Percentiles rank a stretch among this genome's conserved stretches.
These are phyloP conservation scores for Erythrolamprus reginae DNA, from an alignment of 2,113 vertebrate genomes.

Conservation along the genomic window DNA sequence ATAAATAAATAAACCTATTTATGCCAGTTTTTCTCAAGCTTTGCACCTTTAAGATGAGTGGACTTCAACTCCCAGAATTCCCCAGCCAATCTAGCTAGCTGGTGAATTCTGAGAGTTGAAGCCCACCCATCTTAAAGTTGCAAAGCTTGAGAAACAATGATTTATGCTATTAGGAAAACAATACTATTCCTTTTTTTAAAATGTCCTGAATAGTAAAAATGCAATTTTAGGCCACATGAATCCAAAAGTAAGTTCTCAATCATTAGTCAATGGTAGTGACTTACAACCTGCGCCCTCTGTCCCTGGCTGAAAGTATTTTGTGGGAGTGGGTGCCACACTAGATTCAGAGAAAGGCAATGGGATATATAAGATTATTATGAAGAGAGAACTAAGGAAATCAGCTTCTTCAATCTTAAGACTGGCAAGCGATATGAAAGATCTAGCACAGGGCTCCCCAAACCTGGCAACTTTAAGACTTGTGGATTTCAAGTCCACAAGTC, in stretches of 20 bases:
- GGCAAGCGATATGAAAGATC: background rate
- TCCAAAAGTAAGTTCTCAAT: background rate
- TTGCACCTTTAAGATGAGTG: too few relatives aligned
- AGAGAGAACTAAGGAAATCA: background rate
- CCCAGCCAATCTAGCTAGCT: too few relatives aligned
- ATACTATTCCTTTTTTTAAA: background rate
- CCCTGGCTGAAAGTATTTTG: background rate
- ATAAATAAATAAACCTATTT: background rate
- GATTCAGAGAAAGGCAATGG: background rate
- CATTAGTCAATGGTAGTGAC: background rate
- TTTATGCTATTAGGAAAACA: background rate
- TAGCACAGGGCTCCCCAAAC: too few relatives aligned
- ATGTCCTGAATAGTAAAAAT: background rate
- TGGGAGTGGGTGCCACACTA: background rate
- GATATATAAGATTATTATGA: background rate
- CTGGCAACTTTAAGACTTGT: too few relatives aligned
- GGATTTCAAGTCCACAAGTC: too few relatives aligned
- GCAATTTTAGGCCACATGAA: background rate
- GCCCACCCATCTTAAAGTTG: too few relatives aligned
- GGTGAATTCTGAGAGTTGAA: too few relatives aligned
- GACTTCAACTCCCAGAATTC: too few relatives aligned
- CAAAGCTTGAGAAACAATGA: background rate
- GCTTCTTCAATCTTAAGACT: background rate
- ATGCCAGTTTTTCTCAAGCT: too few relatives aligned
- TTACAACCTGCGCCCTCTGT: background rate